Percentiles rank a stretch among this genome's conserved stretches.
These are phyloP conservation scores for Pontoporia blainvillei DNA, from an alignment of 2,113 vertebrate genomes.

Conservation along the genomic window DNA sequence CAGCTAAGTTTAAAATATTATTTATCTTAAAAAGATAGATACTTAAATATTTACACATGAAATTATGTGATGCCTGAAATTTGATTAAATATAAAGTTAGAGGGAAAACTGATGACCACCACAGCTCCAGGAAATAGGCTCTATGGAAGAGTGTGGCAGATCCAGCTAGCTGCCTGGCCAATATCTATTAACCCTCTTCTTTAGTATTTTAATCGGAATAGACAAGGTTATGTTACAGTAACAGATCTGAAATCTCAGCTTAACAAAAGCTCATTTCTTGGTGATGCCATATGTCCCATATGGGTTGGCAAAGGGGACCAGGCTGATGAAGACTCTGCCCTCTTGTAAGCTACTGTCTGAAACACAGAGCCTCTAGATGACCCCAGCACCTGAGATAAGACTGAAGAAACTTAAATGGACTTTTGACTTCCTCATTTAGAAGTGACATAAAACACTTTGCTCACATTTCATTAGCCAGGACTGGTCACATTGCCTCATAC, in stretches of 20 bases:
- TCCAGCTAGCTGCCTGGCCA: background rate
- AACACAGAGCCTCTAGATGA: background rate
- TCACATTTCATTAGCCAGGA: background rate
- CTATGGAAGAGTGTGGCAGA: background rate
- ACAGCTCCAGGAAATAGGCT: background rate
- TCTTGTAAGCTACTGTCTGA: background rate
- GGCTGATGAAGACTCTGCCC: background rate
- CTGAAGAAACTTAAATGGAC: background rate
- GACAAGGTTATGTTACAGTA: background rate
- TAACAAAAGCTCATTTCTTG: background rate
- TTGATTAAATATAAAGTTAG: background rate
- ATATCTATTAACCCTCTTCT: background rate
- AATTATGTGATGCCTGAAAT: background rate
- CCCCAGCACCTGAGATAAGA: background rate
- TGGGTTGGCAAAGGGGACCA: background rate
- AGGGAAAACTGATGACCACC: background rate
- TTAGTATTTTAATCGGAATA: background rate
- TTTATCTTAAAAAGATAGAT: background rate
- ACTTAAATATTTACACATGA: background rate
- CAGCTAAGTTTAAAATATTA: background rate
- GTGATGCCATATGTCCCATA: background rate
- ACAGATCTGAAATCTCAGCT: background rate
- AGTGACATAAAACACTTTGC: background rate
- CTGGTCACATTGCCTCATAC: background rate
- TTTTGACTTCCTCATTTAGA: background rate